A percentile compares a stretch with the other conserved stretches of the same genome.
These are phyloP conservation scores for Lagopus leucura DNA, from an alignment of 2,113 vertebrate genomes.

Conservation along the genomic window DNA sequence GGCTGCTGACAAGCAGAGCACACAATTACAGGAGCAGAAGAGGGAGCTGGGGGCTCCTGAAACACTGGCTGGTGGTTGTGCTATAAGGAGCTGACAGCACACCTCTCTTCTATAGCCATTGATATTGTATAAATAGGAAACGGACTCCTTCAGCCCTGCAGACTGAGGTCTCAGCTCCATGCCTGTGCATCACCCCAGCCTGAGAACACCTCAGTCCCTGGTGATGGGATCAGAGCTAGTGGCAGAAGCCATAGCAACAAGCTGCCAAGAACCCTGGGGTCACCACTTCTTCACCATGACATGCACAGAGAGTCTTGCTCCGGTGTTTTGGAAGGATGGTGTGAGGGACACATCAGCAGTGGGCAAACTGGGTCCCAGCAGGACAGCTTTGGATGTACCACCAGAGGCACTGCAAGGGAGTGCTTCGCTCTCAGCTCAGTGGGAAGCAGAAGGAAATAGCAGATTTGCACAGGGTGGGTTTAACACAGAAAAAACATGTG, in stretches of 20 bases:
- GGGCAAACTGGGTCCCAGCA: background rate
- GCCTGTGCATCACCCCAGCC: fast-evolving
- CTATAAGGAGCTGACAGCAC: background rate
- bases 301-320: background rate
- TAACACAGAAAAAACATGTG: background rate
- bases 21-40: background rate
- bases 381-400: background rate
- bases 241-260: background rate
- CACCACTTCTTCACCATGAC: background rate
- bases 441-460: background rate
- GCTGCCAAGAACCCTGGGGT: background rate
- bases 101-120: background rate
- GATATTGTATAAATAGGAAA: background rate
- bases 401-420: too few species aligned
- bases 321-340: background rate
- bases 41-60: background rate
- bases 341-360: background rate
- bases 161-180: background rate
- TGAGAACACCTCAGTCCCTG: fast-evolving
- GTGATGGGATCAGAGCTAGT: fast-evolving
- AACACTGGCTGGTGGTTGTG: background rate
- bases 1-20: background rate
- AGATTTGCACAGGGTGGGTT: background rate
- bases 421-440: fast-evolving
- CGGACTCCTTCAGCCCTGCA: fast-evolving